Base-by-base conservation (phyloP, 2,113 vertebrate species). In the Malurus elegans region DNA sequence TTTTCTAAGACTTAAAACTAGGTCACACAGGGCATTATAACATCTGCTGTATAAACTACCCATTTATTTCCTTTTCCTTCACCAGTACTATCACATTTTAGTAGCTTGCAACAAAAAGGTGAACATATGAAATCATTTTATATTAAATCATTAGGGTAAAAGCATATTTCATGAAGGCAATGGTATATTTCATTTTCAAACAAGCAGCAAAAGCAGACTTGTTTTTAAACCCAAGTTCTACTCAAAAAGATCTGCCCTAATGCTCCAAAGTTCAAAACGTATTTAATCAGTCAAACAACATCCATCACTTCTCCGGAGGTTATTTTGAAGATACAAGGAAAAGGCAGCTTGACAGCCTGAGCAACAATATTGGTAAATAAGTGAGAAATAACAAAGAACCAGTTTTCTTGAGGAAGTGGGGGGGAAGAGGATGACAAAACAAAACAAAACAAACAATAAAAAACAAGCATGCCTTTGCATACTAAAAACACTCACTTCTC, bases 371-470 rank as follows among this genome's bases (percentile, higher is more conserved):
- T 40, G 38, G 66, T 18, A 79, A 86, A 9, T 56, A 60, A 70
- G 42, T 62, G 28, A 94, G 36, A 81, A 81, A 70, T 36, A 13
- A 31, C 69, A 85, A 80, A 75, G 31, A 60, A 72, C 0, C 8
- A 18, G 29, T 48, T 57, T 74, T 32, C 16, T 12, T 19, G 14
- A 36, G 8, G 34, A 34, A 12, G 16, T 0, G 8, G 10, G 13
- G 3, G 2, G 11, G 14, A 9, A 6, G 13, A 4, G 5, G 4
- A 24, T 13, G 8, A 66, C 44, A n/a, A 53, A 26, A 17, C 6
- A 47, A 69, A 28, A 21, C 26, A 20, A 60, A 42, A 60, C 5
- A 18, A 36, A 48, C 16, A 51, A 20, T 3, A 23, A 58, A 36
- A 86, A 40, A 8, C 6, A 18, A 44, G 4, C 18, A 45, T 18